Conservation (phyloP, 2,888 invertebrate species). For the Tenthredo mesomela region DNA sequence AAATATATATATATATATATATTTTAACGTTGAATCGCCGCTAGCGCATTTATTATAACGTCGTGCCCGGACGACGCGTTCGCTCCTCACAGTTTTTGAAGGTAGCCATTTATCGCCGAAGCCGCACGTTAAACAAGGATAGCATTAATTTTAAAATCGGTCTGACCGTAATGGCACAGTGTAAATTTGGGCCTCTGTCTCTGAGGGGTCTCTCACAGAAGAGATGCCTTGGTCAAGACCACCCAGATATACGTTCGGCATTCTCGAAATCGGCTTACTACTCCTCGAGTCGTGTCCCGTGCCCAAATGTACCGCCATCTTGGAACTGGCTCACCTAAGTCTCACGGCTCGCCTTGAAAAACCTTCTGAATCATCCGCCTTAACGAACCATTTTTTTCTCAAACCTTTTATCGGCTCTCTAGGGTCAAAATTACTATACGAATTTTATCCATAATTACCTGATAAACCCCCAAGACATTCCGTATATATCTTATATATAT, state of each 20-base stretch:
- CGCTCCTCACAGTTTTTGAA: constrained; percentile 1
- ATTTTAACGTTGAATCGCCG: constrained; percentile 36
- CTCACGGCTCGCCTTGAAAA: constrained; percentile 51
- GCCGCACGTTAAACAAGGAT: constrained; percentile 49
- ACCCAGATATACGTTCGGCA: constrained; percentile 52
- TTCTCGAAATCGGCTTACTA: constrained; percentile 52
- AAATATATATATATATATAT: too few species aligned
- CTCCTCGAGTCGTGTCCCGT: constrained; percentile 46
- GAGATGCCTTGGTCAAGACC: constrained; percentile 52
- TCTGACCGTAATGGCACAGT: constrained; percentile 52
- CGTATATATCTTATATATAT: not conserved
- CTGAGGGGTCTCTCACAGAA: constrained; percentile 47
- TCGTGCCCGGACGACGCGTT: constrained; percentile 7
- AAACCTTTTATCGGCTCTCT: constrained; percentile 9
- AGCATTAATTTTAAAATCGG: constrained; percentile 51
- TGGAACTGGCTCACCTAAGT: constrained; percentile 47
- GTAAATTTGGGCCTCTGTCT: constrained; percentile 51
- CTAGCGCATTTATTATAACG: constrained; percentile 34
- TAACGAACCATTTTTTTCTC: constrained; percentile 48
- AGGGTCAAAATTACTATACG: constrained; percentile 8
- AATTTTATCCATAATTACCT: constrained; percentile 30
- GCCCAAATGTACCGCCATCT: constrained; percentile 45
- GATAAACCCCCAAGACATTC: not conserved
- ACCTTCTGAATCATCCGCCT: constrained; percentile 49
- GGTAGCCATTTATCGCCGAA: constrained; percentile 50